phyloP scores from a whole-genome alignment of 2,888 invertebrate genomes.

The Parnassius mnemosyne region DNA sequence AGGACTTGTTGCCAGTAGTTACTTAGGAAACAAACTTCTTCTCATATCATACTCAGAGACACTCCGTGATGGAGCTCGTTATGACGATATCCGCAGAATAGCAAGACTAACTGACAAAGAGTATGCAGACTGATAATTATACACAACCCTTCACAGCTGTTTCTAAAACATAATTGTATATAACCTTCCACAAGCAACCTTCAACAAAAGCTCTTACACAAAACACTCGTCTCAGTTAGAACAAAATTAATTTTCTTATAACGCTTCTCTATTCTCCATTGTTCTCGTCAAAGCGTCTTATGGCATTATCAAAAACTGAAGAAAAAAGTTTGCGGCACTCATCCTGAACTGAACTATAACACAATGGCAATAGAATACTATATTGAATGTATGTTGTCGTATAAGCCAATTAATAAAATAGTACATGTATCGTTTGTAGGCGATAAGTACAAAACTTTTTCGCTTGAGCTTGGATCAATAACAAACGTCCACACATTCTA shows the following conservation, averaged over 20 bases:
- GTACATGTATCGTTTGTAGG: conserved; percentile 60
- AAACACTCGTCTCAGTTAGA: conserved; percentile 10
- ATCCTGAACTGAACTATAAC: conserved; percentile 12
- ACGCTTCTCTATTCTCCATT: conserved; percentile 21
- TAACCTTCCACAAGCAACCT: conserved; percentile 4
- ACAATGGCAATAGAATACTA: conserved; percentile 21
- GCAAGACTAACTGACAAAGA: too few relatives aligned
- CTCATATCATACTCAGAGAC: too few relatives aligned
- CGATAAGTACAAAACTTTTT: conserved; percentile 73
- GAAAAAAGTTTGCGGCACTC: conserved; percentile 4
- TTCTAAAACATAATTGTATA: conserved; percentile 3
- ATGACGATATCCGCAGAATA: too few relatives aligned
- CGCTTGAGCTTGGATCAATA: conserved; percentile 76
- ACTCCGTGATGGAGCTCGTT: too few relatives aligned
- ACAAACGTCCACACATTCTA: conserved; percentile 34
- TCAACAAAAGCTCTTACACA: conserved; percentile 5
- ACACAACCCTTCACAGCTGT: too few relatives aligned
- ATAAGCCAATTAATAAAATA: conserved; percentile 65
- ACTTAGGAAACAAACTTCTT: too few relatives aligned
- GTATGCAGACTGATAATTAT: too few relatives aligned
- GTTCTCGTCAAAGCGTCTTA: conserved; percentile 19
- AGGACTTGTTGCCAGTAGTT: too few relatives aligned
- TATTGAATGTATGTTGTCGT: conserved; percentile 29
- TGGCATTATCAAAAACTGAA: conserved; percentile 19
- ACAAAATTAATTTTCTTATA: conserved; percentile 28